Evolutionary conservation across 2,888 invertebrate genomes (phyloP).

Genomic region (Acleris laterana): DNA sequence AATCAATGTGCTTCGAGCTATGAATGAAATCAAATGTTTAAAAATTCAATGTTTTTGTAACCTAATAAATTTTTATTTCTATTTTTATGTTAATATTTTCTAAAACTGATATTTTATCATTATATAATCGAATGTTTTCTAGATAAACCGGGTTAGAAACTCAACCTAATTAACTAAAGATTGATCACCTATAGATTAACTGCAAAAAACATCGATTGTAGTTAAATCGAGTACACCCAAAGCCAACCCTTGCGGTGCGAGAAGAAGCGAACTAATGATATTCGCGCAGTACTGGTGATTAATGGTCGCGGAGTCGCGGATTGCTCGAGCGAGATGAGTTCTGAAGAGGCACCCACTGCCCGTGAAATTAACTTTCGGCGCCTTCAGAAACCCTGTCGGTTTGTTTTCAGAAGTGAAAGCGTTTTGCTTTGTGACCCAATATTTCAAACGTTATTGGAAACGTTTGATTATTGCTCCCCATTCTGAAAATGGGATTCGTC

Average conservation of each 20-base stretch:
- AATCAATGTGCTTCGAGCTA: no score
- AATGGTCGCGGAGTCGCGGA: slow-evolving; percentile 71
- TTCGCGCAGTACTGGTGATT: slow-evolving; percentile 70
- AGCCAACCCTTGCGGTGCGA: slow-evolving; percentile 37
- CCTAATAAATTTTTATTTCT: no score
- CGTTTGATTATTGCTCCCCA: slow-evolving; percentile 38
- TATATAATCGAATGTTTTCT: no score
- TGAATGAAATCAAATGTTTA: no score
- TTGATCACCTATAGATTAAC: background rate
- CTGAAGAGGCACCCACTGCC: slow-evolving; percentile 77
- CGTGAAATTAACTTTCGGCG: slow-evolving; percentile 82
- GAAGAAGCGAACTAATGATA: slow-evolving; percentile 60
- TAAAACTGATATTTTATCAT: no score
- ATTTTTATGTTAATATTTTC: no score
- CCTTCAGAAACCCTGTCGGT: slow-evolving; percentile 70
- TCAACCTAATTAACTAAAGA: background rate
- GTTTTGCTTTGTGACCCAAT: slow-evolving; percentile 58
- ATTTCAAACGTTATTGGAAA: slow-evolving; percentile 55
- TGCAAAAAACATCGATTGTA: slow-evolving; percentile 7
- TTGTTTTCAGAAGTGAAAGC: slow-evolving; percentile 62
- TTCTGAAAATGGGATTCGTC: slow-evolving; percentile 31
- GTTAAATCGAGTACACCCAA: slow-evolving; percentile 3
- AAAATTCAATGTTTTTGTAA: no score
- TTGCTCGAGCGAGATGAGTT: slow-evolving; percentile 78
- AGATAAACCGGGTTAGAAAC: no score